Conservation (phyloP, 2,113 vertebrate genomes). For the Morone saxatilis region DNA sequence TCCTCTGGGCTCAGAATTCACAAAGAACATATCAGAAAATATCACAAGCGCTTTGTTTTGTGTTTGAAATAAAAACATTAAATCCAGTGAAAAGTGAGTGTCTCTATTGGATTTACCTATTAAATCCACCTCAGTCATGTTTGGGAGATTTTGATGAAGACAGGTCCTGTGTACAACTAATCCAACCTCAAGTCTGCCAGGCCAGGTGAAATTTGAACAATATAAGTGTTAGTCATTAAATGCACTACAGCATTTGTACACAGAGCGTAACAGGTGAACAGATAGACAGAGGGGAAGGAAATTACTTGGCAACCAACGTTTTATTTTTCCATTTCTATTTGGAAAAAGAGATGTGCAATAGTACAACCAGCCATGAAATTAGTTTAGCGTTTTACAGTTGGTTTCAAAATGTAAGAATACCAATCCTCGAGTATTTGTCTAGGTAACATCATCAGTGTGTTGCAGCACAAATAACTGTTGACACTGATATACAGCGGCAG, state of each 20-base stretch:
- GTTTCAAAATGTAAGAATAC: conserved; percentile 5
- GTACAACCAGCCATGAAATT: conserved; percentile 58
- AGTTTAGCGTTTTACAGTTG: neutral
- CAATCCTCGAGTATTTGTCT: neutral
- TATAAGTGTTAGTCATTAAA: conserved; percentile 37
- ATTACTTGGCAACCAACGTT: conserved; percentile 23
- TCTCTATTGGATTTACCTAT: conserved; percentile 8
- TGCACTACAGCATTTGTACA: conserved; percentile 30
- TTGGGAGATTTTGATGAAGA: conserved; percentile 30
- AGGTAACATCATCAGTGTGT: neutral
- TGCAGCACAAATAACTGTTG: neutral
- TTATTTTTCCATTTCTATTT: conserved; percentile 8
- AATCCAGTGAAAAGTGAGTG: neutral
- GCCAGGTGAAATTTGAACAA: conserved; percentile 40
- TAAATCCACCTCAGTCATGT: conserved; percentile 24
- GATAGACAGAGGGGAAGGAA: conserved; percentile 29
- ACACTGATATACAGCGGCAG: neutral
- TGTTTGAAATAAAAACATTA: conserved; percentile 26
- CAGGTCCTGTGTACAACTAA: conserved; percentile 27
- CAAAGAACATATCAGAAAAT: conserved; percentile 1
- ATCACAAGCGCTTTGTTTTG: neutral
- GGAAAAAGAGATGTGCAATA: conserved; percentile 29
- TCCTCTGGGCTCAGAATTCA: neutral
- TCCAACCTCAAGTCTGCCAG: neutral
- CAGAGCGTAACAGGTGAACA: conserved; percentile 29